Percentiles rank a stretch among this genome's conserved stretches.
phyloP scores from a whole-genome alignment of 1,140 invertebrate genomes.

The Diploscapter pachys region DNA sequence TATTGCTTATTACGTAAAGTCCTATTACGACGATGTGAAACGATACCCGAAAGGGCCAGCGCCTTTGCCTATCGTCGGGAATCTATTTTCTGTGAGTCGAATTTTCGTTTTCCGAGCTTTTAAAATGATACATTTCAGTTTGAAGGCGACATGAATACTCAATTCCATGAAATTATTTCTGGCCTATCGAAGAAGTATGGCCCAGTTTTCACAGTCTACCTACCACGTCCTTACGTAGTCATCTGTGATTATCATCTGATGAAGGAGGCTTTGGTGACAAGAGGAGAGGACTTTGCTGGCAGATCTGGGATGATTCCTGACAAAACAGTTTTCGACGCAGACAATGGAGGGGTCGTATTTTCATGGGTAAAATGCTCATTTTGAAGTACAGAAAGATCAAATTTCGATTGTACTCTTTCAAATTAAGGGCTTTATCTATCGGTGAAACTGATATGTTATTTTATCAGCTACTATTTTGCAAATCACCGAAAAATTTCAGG shows the following conservation, averaged over 20 bases:
- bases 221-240: slow-evolving; percentile 15
- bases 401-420: no score
- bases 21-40: not conserved
- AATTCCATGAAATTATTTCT: not conserved
- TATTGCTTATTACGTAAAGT: not conserved
- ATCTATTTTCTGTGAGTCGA: not conserved
- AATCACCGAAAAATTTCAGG: not conserved
- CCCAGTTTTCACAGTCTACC: slow-evolving; percentile 13
- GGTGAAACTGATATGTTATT: no score
- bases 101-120: not conserved
- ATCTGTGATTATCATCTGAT: slow-evolving; percentile 14
- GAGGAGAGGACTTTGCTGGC: slow-evolving; percentile 13
- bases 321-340: slow-evolving; percentile 4
- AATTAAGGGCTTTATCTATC: no score
- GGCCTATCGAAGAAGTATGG: slow-evolving; percentile 12
- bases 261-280: slow-evolving; percentile 12
- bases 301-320: slow-evolving; percentile 10
- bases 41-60: slow-evolving; percentile 3
- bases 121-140: slow-evolving; percentile 5
- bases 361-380: slow-evolving; percentile 11
- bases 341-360: slow-evolving; percentile 18
- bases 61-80: slow-evolving; percentile 2
- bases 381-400: slow-evolving; percentile 1
- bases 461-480: no score
- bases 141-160: slow-evolving; percentile 1